These are phyloP conservation scores for Muntiacus muntjak DNA, from an alignment of 2,113 vertebrate genomes.

Conservation along the genomic window DNA sequence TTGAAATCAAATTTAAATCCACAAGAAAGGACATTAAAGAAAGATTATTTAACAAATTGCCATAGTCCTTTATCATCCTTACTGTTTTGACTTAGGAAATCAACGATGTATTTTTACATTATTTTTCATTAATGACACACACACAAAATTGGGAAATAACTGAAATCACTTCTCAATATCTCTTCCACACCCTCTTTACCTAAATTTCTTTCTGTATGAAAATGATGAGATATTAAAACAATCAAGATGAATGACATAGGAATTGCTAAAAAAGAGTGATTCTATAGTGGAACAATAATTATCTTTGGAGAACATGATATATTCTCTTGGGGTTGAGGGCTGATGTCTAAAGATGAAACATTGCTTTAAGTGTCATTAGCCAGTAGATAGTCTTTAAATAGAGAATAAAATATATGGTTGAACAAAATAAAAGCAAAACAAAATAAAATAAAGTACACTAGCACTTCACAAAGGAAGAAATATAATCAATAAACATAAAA, in stretches of 20 bases:
- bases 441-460: neutral
- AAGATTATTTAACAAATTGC: neutral
- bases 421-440: neutral
- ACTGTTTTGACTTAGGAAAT: neutral
- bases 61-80: neutral
- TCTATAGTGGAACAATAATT: neutral
- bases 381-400: neutral
- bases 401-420: neutral
- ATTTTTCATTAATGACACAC: neutral
- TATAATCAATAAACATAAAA: neutral
- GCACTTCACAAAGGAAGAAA: neutral
- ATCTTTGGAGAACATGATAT: neutral
- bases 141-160: neutral
- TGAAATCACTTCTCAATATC: neutral
- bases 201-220: constrained; percentile 3
- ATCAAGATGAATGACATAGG: neutral
- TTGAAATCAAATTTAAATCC: constrained; percentile 8
- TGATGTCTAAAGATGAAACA: neutral
- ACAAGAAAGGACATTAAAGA: neutral
- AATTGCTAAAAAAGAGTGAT: neutral
- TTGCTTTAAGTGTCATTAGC: neutral
- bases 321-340: neutral
- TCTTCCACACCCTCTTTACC: neutral
- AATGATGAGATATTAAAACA: neutral
- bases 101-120: neutral